A percentile compares a stretch with the other conserved stretches of the same genome.
These are phyloP conservation scores for Agrenia bidenticulata DNA, from an alignment of 2,888 invertebrate genomes.

Conservation along the genomic window DNA sequence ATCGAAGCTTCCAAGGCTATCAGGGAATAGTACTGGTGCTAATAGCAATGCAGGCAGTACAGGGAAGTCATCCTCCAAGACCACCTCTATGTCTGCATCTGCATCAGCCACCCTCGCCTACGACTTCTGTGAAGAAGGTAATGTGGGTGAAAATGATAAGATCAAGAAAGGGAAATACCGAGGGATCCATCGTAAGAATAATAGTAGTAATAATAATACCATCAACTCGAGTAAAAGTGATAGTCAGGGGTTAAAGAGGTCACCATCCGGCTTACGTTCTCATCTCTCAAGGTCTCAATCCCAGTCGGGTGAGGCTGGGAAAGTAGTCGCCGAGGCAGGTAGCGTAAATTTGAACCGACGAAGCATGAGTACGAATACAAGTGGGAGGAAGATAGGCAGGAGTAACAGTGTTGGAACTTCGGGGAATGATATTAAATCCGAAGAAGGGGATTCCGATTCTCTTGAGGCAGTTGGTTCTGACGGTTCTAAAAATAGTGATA, in stretches of 20 bases:
- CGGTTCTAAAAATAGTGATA: constrained; percentile 8
- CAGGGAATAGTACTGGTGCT: constrained; percentile 39
- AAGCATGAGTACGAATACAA: neutral
- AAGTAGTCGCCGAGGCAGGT: neutral
- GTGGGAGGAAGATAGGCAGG: neutral
- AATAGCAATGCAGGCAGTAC: constrained; percentile 5
- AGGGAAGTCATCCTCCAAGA: constrained; percentile 1
- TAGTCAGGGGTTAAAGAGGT: constrained; percentile 14
- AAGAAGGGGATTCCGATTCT: constrained; percentile 10
- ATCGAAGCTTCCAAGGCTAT: constrained; percentile 50
- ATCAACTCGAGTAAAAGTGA: neutral
- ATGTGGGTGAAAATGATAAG: neutral
- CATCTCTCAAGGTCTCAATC: constrained; percentile 7
- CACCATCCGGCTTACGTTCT: constrained; percentile 6
- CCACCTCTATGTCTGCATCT: constrained; percentile 14
- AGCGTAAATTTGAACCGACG: neutral
- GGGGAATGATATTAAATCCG: constrained; percentile 2
- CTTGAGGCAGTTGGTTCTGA: neutral
- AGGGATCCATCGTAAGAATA: constrained; percentile 12
- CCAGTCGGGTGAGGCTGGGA: constrained; percentile 2
- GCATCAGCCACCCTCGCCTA: constrained; percentile 9
- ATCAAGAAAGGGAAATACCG: constrained; percentile 4
- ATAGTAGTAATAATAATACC: constrained; percentile 15
- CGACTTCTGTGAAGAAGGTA: constrained; percentile 18
- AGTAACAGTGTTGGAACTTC: constrained; percentile 14